A percentile compares a stretch with the other conserved stretches of the same genome.
These are phyloP conservation scores for Mastomys coucha DNA, from an alignment of 2,113 vertebrate species.

Conservation along the genomic window DNA sequence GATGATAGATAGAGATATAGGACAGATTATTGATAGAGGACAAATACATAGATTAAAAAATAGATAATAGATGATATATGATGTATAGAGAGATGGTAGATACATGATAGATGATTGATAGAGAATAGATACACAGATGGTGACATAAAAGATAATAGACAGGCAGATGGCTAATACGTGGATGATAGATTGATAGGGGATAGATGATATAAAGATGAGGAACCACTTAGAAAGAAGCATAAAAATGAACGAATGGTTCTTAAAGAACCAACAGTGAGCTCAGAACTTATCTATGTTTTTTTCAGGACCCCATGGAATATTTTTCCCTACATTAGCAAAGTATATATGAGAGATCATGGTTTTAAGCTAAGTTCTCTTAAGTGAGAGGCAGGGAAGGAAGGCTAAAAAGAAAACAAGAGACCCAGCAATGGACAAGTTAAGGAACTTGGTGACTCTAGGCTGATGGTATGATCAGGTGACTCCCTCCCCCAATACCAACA, in stretches of 20 bases:
- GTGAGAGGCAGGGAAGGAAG: not conserved
- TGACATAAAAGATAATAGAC: not conserved
- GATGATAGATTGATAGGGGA: no score
- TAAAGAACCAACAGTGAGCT: not conserved
- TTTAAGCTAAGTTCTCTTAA: not conserved
- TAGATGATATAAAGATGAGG: not conserved
- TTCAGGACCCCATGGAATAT: no score
- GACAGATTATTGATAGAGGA: not conserved
- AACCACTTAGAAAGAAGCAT: not conserved
- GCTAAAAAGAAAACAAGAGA: not conserved
- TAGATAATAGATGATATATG: not conserved
- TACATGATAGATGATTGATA: not conserved
- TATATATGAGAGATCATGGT: not conserved
- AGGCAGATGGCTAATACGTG: not conserved
- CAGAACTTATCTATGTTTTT: not conserved
- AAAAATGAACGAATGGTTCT: not conserved
- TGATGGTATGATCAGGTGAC: rapidly evolving
- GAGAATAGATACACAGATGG: not conserved
- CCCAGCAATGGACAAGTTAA: not conserved
- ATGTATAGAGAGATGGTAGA: not conserved
- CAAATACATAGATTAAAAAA: not conserved
- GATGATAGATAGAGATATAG: not conserved
- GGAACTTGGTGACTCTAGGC: not conserved
- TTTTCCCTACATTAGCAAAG: not conserved
- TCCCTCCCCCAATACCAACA: rapidly evolving